Base-by-base conservation (phyloP, 2,113 vertebrate genomes). In the Anas platyrhynchos region DNA sequence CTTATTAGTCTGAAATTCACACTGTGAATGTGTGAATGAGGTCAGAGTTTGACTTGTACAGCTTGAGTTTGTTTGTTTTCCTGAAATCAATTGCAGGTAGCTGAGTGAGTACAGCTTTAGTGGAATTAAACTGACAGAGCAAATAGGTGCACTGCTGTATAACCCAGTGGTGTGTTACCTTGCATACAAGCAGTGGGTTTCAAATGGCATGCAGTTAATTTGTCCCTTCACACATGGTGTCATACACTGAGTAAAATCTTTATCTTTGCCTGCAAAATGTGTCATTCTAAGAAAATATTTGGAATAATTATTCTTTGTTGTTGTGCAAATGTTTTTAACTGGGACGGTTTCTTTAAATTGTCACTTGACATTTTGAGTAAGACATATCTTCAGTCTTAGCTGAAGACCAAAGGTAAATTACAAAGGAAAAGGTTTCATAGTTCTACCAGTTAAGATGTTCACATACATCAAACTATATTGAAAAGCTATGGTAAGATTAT, bases 121-220 rank as follows among this genome's bases (percentile, higher is more conserved):
- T 46, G 23, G 46, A 25, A 14, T n/a, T 29, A 16, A 22, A 9
- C 29, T 34, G 41, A 18, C 38, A 22, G 36, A 83, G 65, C 65
- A 56, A 61, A 66, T 17, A 34, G 31, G 6, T 36, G 26, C 11
- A 3, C 8, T 0, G 3, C 25, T 58, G 11, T 43, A 3, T 26
- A 25, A n/a, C 34, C 27, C 20, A 15, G 29, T 15, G 43, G 32
- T 79, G 34, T 44, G 31, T 11, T 59, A 46, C 16, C 48, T 38
- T n/a, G 8, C 27, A 26, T 46, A 43, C n/a, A 63, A 38, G 38
- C 43, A 32, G 16, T 16, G 44, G 13, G 15, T 58, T 85, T 73
- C 36, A 29, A 9, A n/a, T 12, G 7, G 8, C 25, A 17, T 52
- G 43, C 15, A 5, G 2, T 43, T 93, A 9, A 29, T 75, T 89